These are phyloP conservation scores for Peromyscus californicus DNA, from an alignment of 2,113 vertebrate genomes.

Conservation along the genomic window DNA sequence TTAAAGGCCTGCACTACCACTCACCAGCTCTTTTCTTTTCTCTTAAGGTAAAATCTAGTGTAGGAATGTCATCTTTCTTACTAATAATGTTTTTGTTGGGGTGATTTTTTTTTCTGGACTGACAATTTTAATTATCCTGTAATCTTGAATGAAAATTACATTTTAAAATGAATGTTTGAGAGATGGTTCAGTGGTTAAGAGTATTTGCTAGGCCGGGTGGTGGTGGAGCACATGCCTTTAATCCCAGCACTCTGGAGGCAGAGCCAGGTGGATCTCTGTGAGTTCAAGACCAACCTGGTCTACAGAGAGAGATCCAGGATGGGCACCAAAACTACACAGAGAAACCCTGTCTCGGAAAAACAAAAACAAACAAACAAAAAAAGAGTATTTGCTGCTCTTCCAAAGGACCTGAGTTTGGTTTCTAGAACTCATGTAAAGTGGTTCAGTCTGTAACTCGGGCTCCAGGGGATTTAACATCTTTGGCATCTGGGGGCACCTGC, in stretches of 20 bases:
- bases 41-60: not conserved
- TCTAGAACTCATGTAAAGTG: not conserved
- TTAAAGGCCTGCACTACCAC: not conserved
- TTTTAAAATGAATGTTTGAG: not conserved
- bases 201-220: no score
- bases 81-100: not conserved
- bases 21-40: not conserved
- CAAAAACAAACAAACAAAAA: no score
- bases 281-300: no score
- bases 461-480: not conserved
- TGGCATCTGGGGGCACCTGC: not conserved
- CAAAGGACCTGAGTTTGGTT: not conserved
- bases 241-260: no score
- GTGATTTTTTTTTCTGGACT: not conserved
- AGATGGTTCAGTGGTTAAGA: not conserved
- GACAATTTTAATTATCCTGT: slow-evolving; percentile 1
- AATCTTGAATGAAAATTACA: slow-evolving; percentile 31
- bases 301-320: no score
- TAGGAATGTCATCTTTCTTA: slow-evolving; percentile 40
- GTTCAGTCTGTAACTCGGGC: not conserved
- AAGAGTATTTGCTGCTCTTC: not conserved
- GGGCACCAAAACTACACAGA: no score
- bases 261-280: no score
- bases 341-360: no score
- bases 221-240: no score